A percentile compares a stretch with the other conserved stretches of the same genome.
phyloP scores from a whole-genome alignment of 2,797 vertebrate species.

The Adelosebastes latens region DNA sequence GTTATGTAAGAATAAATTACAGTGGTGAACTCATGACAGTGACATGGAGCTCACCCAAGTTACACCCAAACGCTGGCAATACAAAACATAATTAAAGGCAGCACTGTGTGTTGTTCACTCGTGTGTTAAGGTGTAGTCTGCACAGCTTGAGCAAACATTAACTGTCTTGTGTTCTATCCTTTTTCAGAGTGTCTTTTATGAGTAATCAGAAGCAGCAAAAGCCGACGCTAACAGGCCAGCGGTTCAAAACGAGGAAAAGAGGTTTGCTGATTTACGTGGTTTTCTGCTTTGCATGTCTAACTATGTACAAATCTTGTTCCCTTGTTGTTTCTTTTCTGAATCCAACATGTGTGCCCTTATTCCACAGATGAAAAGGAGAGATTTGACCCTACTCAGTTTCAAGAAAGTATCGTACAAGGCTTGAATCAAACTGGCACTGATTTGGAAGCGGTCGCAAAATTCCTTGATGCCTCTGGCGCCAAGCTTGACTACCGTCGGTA shows the following conservation, averaged over 20 bases:
- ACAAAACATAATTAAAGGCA: slow-evolving; percentile 6
- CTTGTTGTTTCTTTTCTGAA: not conserved
- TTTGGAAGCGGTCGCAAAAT: slow-evolving; percentile 97
- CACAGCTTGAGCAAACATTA: not conserved
- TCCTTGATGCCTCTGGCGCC: slow-evolving; percentile 97
- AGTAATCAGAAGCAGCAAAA: slow-evolving; percentile 99
- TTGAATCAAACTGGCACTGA: slow-evolving; percentile 97
- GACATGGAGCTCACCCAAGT: not conserved
- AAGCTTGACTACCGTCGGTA: slow-evolving; percentile 99
- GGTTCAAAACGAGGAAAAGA: slow-evolving; percentile 99
- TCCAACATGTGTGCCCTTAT: not conserved
- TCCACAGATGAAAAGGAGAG: slow-evolving; percentile 98
- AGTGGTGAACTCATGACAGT: not conserved
- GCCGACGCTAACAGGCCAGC: slow-evolving; percentile 99
- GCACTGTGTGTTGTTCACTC: not conserved
- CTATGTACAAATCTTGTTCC: not conserved
- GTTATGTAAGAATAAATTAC: not conserved
- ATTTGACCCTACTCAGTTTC: slow-evolving; percentile 99
- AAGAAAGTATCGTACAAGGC: slow-evolving; percentile 99
- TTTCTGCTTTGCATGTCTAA: not conserved
- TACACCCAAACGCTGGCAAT: not conserved
- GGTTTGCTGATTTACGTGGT: slow-evolving; percentile 73
- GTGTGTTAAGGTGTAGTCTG: not conserved
- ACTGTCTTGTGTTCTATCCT: not conserved
- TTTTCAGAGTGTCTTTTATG: slow-evolving; percentile 97